Evolutionary conservation across 1,140 invertebrate species (phyloP).

Genomic region (Yoshiicerus persimilis): DNA sequence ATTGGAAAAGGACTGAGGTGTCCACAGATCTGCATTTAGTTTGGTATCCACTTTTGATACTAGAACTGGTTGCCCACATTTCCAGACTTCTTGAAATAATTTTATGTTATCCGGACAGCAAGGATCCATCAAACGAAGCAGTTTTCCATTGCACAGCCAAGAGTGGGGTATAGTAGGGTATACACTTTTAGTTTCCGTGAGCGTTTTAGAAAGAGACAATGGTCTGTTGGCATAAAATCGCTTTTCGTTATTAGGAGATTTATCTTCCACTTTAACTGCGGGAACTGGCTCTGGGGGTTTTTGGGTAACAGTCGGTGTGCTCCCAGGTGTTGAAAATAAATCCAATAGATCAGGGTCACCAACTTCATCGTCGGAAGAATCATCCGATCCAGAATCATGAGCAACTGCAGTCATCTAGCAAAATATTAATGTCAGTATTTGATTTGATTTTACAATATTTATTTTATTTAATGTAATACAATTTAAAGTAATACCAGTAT

Average conservation of each 20-base stretch:
- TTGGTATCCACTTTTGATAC: conserved; percentile 82
- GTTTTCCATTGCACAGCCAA: conserved; percentile 69
- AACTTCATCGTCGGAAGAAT: background rate
- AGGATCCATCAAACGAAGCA: conserved; percentile 82
- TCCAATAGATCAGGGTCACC: background rate
- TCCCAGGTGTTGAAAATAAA: background rate
- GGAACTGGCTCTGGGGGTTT: background rate
- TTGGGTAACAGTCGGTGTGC: background rate
- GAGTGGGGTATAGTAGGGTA: conserved; percentile 80
- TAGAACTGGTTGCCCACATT: conserved; percentile 83
- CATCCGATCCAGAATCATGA: background rate
- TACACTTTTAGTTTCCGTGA: conserved; percentile 50
- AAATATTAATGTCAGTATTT: background rate
- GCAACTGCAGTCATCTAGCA: background rate
- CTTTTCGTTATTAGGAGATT: background rate
- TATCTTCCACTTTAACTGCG: background rate
- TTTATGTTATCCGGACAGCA: conserved; percentile 76
- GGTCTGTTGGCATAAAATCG: background rate
- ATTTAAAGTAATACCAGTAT: background rate
- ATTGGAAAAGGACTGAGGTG: conserved; percentile 81
- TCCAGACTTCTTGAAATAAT: conserved; percentile 76
- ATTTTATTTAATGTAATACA: background rate
- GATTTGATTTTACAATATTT: background rate
- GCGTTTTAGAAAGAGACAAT: background rate
- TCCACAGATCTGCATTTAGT: conserved; percentile 79